phyloP scores from a whole-genome alignment of 2,113 vertebrate genomes.

The Pelecanoides urinatrix region DNA sequence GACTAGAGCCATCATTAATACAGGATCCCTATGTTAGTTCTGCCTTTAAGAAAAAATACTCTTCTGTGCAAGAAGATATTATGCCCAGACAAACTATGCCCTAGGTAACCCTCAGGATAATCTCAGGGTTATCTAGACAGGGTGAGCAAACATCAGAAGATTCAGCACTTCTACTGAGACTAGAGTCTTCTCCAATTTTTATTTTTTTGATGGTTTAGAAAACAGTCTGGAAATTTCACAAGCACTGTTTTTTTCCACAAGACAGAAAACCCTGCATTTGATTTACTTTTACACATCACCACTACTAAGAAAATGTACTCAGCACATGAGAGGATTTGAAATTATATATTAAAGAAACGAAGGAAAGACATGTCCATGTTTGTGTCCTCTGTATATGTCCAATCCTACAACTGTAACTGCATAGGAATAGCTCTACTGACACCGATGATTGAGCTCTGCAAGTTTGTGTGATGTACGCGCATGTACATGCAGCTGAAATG shows the following conservation, averaged over 20 bases:
- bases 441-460: neutral
- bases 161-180: neutral
- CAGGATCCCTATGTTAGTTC: neutral
- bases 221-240: neutral
- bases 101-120: neutral
- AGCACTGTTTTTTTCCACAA: neutral
- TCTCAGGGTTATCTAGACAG: neutral
- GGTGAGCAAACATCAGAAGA: neutral
- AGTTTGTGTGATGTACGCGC: neutral
- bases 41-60: neutral
- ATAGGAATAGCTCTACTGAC: neutral
- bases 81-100: neutral
- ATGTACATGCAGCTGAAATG: rapidly evolving
- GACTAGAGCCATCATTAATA: neutral
- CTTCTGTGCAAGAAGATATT: neutral
- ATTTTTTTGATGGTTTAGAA: neutral
- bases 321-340: neutral
- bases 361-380: neutral
- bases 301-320: neutral
- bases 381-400: neutral
- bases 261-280: neutral
- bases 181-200: neutral
- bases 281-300: neutral
- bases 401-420: neutral
- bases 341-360: neutral